Conservation (phyloP, 1,140 invertebrate species). For the Drosophila nasuta region DNA sequence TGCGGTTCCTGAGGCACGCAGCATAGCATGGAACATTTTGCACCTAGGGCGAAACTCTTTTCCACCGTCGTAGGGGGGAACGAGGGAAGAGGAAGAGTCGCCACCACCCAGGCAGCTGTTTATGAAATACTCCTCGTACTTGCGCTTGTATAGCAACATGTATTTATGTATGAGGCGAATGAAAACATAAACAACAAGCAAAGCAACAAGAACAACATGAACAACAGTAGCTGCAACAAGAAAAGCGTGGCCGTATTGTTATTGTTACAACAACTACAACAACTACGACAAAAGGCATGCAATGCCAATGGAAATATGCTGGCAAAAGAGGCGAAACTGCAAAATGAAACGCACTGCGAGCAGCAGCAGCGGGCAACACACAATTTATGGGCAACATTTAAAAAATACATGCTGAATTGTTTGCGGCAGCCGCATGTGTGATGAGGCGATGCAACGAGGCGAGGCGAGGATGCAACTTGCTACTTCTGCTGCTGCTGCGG, state of each 20-base stretch:
- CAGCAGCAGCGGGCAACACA: conserved; percentile 30
- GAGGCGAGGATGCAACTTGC: conserved; percentile 9
- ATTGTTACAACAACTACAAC: conserved; percentile 52
- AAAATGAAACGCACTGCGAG: conserved; percentile 68
- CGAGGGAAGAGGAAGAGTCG: background rate
- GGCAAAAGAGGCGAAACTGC: conserved; percentile 62
- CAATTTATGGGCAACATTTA: conserved; percentile 82
- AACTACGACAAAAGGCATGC: conserved; percentile 55
- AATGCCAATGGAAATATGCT: conserved; percentile 72
- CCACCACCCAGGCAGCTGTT: conserved; percentile 76
- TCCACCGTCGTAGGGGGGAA: background rate
- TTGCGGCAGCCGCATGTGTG: conserved; percentile 63
- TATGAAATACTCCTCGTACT: conserved; percentile 75
- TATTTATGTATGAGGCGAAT: conserved; percentile 82
- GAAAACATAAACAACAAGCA: conserved; percentile 73
- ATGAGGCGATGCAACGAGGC: background rate
- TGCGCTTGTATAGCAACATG: conserved; percentile 64
- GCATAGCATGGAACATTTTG: conserved; percentile 45
- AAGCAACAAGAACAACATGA: conserved; percentile 49
- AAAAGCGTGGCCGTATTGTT: conserved; percentile 40
- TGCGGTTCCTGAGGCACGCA: conserved; percentile 39
- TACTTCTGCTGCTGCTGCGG: conserved; percentile 7
- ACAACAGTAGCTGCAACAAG: conserved; percentile 47
- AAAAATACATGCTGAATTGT: conserved; percentile 77
- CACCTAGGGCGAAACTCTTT: conserved; percentile 48